Percentiles rank a stretch among this genome's conserved stretches.
Conservation (phyloP, 2,113 vertebrate genomes). For the Cryptoleucopteryx plumbea region DNA sequence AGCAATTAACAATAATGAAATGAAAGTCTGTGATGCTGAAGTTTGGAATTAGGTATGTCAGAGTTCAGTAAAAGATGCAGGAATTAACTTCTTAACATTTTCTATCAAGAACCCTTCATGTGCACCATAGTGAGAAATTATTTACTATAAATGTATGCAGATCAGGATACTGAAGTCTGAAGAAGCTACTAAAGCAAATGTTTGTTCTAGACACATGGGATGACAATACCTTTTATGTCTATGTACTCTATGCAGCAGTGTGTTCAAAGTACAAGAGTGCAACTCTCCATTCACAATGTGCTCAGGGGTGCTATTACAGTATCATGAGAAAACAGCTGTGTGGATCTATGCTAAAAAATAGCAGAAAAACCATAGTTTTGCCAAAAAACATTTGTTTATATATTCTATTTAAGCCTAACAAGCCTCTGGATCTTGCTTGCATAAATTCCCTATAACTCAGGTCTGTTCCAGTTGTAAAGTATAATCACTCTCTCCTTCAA, state of each 20-base stretch:
- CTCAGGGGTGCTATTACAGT: background rate
- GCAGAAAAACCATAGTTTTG: background rate
- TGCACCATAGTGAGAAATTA: background rate
- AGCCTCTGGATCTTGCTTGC: background rate
- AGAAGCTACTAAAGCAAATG: background rate
- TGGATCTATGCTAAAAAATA: background rate
- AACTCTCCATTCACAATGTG: background rate
- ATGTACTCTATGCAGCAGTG: background rate
- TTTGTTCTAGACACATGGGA: background rate
- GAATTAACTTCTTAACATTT: conserved; percentile 3
- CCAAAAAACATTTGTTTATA: background rate
- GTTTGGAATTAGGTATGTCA: conserved; percentile 2
- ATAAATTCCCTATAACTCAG: background rate
- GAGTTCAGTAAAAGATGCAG: background rate
- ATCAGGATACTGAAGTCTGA: background rate
- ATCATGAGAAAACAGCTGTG: background rate
- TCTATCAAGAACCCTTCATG: background rate
- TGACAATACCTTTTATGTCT: background rate
- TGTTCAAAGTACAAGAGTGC: background rate
- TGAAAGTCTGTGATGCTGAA: background rate
- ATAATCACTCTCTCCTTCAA: background rate
- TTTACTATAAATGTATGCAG: background rate
- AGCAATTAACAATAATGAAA: conserved; percentile 42
- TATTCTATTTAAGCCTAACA: background rate
- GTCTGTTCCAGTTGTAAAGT: background rate